A percentile compares a stretch with the other conserved stretches of the same genome.
These are phyloP conservation scores for Epinotia nisella DNA, from an alignment of 2,888 invertebrate genomes.

Conservation along the genomic window DNA sequence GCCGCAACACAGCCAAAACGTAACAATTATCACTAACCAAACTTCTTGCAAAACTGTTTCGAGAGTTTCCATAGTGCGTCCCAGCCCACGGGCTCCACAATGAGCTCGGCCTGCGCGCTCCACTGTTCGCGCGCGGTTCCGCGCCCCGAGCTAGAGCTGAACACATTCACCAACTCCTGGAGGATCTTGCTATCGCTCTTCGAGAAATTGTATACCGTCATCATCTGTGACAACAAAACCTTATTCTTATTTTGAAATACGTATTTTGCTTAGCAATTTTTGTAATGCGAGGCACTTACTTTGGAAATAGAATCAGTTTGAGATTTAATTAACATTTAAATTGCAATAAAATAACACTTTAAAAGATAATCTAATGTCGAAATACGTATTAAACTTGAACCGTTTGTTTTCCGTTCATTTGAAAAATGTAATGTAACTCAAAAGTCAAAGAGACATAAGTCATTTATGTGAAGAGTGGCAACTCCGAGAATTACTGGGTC, in stretches of 20 bases:
- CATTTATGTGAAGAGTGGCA: too few species aligned
- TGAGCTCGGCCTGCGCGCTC: conserved; percentile 80
- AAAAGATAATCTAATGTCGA: neutral
- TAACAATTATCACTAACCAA: conserved; percentile 64
- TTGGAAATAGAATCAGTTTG: conserved; percentile 15
- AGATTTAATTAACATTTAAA: conserved; percentile 18
- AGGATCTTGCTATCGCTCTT: conserved; percentile 73
- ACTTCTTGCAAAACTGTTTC: conserved; percentile 85
- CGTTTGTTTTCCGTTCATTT: conserved; percentile 33
- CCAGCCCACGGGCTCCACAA: conserved; percentile 88
- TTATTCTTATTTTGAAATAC: neutral
- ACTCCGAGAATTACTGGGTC: too few species aligned
- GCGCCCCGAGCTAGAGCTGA: conserved; percentile 67
- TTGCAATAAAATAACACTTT: neutral
- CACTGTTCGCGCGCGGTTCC: conserved; percentile 76
- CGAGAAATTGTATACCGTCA: conserved; percentile 72
- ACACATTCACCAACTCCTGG: conserved; percentile 68
- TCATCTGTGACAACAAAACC: conserved; percentile 62
- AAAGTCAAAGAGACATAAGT: too few species aligned
- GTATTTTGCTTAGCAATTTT: neutral
- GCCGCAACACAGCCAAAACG: neutral
- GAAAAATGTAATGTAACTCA: conserved; percentile 28
- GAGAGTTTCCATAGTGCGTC: conserved; percentile 89
- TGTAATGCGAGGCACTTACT: conserved; percentile 1
- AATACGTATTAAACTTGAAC: neutral